Evolutionary conservation across 2,797 vertebrate genomes (phyloP).

Genomic region (Pangasius mekongensis): DNA sequence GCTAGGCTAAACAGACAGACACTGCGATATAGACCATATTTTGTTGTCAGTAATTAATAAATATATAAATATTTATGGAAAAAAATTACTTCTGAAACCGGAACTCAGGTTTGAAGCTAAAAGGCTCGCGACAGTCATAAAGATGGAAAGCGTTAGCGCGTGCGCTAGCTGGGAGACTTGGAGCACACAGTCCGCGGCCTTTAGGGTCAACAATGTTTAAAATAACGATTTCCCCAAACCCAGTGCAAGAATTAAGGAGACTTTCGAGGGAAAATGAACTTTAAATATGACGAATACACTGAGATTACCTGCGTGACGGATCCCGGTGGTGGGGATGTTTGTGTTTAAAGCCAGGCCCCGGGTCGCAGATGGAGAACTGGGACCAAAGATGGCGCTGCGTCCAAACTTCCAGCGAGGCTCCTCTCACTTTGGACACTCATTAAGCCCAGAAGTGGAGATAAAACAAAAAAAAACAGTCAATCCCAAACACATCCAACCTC

Average conservation of each 20-base stretch:
- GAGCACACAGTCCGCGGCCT: background rate
- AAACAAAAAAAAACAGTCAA: background rate
- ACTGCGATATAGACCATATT: background rate
- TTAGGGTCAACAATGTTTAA: background rate
- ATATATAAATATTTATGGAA: background rate
- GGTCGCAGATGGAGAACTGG: constrained; percentile 94
- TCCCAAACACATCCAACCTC: constrained; percentile 20
- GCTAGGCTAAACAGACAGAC: background rate
- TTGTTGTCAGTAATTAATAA: background rate
- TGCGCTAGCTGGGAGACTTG: background rate
- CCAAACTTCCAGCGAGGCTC: constrained; percentile 93
- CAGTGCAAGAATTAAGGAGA: background rate
- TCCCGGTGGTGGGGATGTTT: constrained; percentile 84
- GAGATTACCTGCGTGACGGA: constrained; percentile 87
- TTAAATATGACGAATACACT: background rate
- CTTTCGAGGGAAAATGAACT: background rate
- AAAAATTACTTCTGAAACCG: background rate
- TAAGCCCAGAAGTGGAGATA: background rate
- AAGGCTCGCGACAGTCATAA: background rate
- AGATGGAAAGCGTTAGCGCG: background rate
- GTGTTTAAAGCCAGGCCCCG: constrained; percentile 82
- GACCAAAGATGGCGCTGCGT: constrained; percentile 98
- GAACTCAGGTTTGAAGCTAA: background rate
- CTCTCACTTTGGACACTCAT: constrained; percentile 99
- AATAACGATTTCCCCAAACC: background rate